phyloP scores from a whole-genome alignment of 2,888 invertebrate genomes.

The Lydus trimaculatus region DNA sequence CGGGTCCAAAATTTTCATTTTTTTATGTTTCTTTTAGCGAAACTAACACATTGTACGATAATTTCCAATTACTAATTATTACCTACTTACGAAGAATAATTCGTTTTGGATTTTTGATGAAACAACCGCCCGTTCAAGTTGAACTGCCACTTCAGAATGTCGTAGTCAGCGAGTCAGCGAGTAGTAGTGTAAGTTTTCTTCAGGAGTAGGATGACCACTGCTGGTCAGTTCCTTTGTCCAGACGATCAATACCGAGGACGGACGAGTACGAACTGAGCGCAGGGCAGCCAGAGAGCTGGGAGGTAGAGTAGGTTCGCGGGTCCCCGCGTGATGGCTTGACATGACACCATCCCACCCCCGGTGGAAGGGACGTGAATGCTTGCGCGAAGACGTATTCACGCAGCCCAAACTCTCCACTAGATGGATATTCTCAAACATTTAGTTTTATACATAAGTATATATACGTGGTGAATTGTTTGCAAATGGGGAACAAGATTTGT shows the following conservation, averaged over 20 bases:
- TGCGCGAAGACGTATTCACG: slow-evolving; percentile 58
- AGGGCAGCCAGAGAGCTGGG: slow-evolving; percentile 46
- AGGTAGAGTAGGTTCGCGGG: slow-evolving; percentile 50
- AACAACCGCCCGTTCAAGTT: slow-evolving; percentile 35
- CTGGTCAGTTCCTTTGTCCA: slow-evolving; percentile 65
- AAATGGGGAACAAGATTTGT: slow-evolving; percentile 20
- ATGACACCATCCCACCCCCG: slow-evolving; percentile 68
- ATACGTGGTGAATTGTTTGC: slow-evolving; percentile 23
- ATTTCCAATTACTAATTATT: too few relatives aligned
- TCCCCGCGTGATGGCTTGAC: slow-evolving; percentile 64
- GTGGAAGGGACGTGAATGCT: slow-evolving; percentile 52
- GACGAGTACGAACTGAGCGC: slow-evolving; percentile 57
- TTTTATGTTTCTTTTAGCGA: background rate
- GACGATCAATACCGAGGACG: slow-evolving; percentile 59
- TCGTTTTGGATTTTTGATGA: too few relatives aligned
- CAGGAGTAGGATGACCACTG: slow-evolving; percentile 50
- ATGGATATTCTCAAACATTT: too few relatives aligned
- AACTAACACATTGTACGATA: background rate
- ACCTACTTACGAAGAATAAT: too few relatives aligned
- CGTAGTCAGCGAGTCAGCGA: slow-evolving; percentile 25
- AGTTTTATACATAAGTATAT: too few relatives aligned
- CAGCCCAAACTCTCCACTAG: slow-evolving; percentile 43
- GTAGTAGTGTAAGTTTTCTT: slow-evolving; percentile 42
- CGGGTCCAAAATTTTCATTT: slow-evolving; percentile 20
- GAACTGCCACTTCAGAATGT: slow-evolving; percentile 34